phyloP scores from a whole-genome alignment of 2,113 vertebrate genomes.

The Saccopteryx leptura region DNA sequence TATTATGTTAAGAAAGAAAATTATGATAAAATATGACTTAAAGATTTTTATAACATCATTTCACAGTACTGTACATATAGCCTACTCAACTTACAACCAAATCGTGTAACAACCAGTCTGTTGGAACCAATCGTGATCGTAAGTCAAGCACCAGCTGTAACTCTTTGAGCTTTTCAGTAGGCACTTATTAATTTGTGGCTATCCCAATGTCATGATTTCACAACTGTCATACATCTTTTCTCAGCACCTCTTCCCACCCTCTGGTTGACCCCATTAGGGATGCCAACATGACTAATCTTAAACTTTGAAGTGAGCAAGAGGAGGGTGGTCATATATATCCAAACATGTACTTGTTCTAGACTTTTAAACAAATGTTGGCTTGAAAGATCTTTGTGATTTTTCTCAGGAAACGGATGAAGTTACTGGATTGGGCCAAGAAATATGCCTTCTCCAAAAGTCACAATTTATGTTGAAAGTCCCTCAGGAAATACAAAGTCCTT shows the following conservation, averaged over 20 bases:
- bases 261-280: not conserved
- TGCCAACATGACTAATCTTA: not conserved
- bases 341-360: conserved; percentile 42
- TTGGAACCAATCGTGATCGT: no score
- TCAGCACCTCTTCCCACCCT: not conserved
- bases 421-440: not conserved
- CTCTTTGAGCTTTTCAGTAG: conserved; percentile 6
- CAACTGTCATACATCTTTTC: not conserved
- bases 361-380: conserved; percentile 60
- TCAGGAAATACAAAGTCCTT: conserved; percentile 61
- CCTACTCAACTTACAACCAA: no score
- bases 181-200: not conserved
- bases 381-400: conserved; percentile 38
- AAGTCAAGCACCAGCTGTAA: not conserved
- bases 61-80: no score
- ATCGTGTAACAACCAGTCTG: no score
- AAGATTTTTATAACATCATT: no score
- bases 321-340: not conserved
- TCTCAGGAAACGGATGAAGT: conserved; percentile 45
- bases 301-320: not conserved
- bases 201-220: not conserved
- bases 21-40: no score
- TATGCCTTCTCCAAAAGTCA: conserved; percentile 40
- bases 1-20: no score
- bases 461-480: conserved; percentile 24